Percentiles rank a stretch among this genome's conserved stretches.
Evolutionary conservation across 2,113 vertebrate species (phyloP).

Genomic region (Piaya cayana): DNA sequence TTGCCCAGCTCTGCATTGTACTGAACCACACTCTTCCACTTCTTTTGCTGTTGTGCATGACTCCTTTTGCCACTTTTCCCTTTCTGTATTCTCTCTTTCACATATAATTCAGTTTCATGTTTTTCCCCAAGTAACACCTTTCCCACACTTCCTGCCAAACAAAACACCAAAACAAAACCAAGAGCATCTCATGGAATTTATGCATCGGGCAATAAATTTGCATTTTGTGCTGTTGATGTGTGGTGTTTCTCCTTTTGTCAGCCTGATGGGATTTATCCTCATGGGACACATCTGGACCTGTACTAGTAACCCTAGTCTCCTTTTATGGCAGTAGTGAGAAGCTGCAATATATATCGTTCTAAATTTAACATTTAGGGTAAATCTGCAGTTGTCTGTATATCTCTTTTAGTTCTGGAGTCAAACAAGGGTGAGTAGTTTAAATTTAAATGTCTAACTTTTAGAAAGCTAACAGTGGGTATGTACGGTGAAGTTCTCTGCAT

Average conservation of each 20-base stretch:
- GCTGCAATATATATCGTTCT: background rate
- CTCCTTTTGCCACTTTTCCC: background rate
- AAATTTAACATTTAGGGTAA: background rate
- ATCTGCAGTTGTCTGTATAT: background rate
- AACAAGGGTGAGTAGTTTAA: background rate
- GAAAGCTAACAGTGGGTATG: background rate
- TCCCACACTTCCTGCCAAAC: background rate
- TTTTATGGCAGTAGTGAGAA: background rate
- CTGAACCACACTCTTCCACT: background rate
- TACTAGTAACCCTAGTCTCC: background rate
- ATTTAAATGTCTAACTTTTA: background rate
- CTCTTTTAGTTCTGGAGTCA: background rate
- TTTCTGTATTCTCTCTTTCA: background rate
- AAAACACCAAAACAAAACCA: background rate
- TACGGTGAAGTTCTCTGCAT: background rate
- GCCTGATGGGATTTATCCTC: background rate
- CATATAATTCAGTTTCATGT: background rate
- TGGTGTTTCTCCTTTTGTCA: background rate
- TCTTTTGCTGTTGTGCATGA: background rate
- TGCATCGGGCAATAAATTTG: background rate
- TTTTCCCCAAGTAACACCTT: background rate
- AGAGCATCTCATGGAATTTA: background rate
- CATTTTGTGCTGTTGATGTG: background rate
- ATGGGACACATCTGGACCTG: background rate
- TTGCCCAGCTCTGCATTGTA: background rate